Evolutionary conservation across 1,140 invertebrate species (phyloP).

Genomic region (honey bee (Apis mellifera)): DNA sequence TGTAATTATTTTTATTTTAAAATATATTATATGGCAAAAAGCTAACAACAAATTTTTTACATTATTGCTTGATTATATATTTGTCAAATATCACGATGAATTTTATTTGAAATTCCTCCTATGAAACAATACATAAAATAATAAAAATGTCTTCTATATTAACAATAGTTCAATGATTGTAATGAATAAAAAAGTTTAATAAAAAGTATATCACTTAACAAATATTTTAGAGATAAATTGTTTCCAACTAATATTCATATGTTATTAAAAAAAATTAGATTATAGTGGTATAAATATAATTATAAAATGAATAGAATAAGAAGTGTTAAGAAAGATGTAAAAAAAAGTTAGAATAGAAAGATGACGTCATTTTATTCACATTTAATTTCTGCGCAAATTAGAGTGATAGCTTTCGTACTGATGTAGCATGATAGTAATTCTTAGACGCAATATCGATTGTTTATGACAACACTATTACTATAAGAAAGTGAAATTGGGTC

Average conservation of each 20-base stretch:
- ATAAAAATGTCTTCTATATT: background rate
- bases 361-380: conserved; percentile 11
- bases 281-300: background rate
- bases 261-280: background rate
- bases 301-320: background rate
- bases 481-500: conserved; percentile 78
- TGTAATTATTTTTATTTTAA: background rate
- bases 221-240: background rate
- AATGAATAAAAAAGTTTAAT: background rate
- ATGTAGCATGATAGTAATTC: conserved; percentile 35
- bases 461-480: conserved; percentile 66
- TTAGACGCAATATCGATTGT: conserved; percentile 75
- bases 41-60: background rate
- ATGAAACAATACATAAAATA: background rate
- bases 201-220: background rate
- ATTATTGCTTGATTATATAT: background rate
- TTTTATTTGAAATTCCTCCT: background rate
- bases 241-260: background rate
- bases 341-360: background rate
- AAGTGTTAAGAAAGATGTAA: background rate
- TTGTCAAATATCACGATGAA: background rate
- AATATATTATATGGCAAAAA: background rate
- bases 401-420: conserved; percentile 30
- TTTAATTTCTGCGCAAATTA: conserved; percentile 39
- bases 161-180: background rate